Percentiles rank a stretch among this genome's conserved stretches.
phyloP scores from a whole-genome alignment of 2,797 vertebrate genomes.

The Chaetodon trifasciatus region DNA sequence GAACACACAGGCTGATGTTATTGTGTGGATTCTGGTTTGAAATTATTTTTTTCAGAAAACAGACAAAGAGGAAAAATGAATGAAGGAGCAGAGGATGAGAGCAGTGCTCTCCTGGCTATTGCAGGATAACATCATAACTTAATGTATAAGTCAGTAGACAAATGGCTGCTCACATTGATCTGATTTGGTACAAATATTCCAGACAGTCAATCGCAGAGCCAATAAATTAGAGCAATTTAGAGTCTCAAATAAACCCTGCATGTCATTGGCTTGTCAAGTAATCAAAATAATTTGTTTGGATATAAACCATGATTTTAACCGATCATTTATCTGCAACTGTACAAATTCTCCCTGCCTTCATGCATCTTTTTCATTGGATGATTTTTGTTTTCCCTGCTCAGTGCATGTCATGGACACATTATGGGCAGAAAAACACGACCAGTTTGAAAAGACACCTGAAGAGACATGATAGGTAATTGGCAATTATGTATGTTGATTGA shows the following conservation, averaged over 20 bases:
- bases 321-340: no score
- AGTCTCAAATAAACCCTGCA: not conserved
- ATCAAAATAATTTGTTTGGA: no score
- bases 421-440: no score
- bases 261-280: not conserved
- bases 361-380: no score
- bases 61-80: not conserved
- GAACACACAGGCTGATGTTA: not conserved
- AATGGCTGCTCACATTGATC: not conserved
- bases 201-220: not conserved
- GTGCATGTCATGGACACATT: no score
- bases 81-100: not conserved
- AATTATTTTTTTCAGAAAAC: not conserved
- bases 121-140: not conserved
- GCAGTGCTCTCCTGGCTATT: not conserved
- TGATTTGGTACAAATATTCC: not conserved
- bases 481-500: no score
- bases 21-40: constrained; percentile 10
- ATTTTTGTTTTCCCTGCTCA: no score
- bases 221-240: no score
- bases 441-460: no score
- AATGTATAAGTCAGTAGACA: not conserved
- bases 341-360: no score
- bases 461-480: no score
- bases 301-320: no score